Conservation (phyloP, 1,140 invertebrate species). For the Leptopilina boulardi region DNA sequence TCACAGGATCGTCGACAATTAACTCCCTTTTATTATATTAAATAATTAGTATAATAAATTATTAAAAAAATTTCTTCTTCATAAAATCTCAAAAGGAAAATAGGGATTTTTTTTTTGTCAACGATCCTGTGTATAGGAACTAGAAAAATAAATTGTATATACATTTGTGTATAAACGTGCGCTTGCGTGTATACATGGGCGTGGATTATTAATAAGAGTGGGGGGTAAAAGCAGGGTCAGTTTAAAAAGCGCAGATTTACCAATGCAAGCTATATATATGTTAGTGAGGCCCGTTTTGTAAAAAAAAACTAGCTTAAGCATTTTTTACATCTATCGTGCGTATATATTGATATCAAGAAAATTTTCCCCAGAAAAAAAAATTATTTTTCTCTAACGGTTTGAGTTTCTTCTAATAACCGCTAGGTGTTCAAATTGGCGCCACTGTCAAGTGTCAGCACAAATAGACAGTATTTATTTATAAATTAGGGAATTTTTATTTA, state of each 20-base stretch:
- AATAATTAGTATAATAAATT: too few relatives aligned
- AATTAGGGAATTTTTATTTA: too few relatives aligned
- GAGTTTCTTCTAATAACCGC: too few relatives aligned
- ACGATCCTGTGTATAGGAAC: background rate
- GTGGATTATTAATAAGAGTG: constrained; percentile 45
- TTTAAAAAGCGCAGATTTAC: constrained; percentile 58
- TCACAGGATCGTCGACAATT: background rate
- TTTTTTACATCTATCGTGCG: constrained; percentile 38
- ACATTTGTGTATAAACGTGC: constrained; percentile 44
- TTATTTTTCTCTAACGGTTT: too few relatives aligned
- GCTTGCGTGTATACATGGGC: constrained; percentile 39
- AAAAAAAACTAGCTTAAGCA: constrained; percentile 32
- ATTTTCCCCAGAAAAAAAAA: background rate
- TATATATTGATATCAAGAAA: background rate
- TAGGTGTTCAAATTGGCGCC: too few relatives aligned
- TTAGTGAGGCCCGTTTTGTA: constrained; percentile 53
- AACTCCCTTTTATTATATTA: background rate
- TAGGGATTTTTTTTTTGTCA: background rate
- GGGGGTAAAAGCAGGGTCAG: constrained; percentile 55
- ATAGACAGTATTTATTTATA: too few relatives aligned
- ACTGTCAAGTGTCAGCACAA: too few relatives aligned
- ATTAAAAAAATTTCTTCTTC: too few relatives aligned
- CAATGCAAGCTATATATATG: constrained; percentile 57
- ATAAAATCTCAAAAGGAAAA: background rate
- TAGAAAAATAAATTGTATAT: constrained; percentile 18